These are phyloP conservation scores for Kryphioiulus occultus DNA, from an alignment of 2,888 invertebrate genomes.

Conservation along the genomic window DNA sequence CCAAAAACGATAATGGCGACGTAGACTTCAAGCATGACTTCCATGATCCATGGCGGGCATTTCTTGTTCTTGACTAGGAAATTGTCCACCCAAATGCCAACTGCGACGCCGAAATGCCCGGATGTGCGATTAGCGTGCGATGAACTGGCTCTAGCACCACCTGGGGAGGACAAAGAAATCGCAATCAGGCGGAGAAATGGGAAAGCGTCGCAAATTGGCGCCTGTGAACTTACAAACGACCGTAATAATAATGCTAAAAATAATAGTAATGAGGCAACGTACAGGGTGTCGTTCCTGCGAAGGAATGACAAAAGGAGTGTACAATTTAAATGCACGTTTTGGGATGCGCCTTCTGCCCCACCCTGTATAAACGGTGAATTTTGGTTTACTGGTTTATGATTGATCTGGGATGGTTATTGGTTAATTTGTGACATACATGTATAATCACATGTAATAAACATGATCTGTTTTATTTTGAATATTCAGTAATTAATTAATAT, in stretches of 20 bases:
- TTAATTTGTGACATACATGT: no score
- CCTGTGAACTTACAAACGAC: background rate
- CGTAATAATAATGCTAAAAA: background rate
- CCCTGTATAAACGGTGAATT: no score
- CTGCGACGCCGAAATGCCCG: background rate
- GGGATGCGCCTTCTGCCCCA: no score
- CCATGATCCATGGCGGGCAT: background rate
- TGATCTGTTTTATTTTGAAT: no score
- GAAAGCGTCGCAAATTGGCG: conserved; percentile 36
- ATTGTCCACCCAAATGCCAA: background rate
- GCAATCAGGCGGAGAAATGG: background rate
- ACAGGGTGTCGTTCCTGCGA: background rate
- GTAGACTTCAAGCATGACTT: background rate
- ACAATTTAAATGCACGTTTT: no score
- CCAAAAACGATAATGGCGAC: background rate
- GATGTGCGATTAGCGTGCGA: conserved; percentile 14
- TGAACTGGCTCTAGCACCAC: conserved; percentile 27
- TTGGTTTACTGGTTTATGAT: no score
- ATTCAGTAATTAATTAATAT: no score
- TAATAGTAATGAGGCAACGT: background rate
- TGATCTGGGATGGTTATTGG: no score
- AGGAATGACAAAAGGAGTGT: no score
- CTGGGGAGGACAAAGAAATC: conserved; percentile 31
- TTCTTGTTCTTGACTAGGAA: background rate
- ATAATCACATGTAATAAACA: no score